These are phyloP conservation scores for Polyodon spathula DNA, from an alignment of 2,113 vertebrate species.

Conservation along the genomic window DNA sequence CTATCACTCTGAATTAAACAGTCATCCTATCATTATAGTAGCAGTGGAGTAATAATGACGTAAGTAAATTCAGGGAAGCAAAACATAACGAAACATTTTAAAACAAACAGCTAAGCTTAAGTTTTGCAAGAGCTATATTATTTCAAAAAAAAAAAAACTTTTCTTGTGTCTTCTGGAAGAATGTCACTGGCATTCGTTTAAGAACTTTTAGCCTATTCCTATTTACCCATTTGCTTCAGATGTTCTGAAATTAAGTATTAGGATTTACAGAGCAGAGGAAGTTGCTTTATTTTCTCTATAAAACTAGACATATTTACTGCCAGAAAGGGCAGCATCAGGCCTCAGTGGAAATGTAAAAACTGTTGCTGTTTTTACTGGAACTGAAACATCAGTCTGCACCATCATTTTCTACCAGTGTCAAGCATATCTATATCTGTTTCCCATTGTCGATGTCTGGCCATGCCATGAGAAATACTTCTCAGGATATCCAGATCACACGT, in stretches of 20 bases:
- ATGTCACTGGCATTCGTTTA: background rate
- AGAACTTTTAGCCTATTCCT: background rate
- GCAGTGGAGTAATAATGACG: no score
- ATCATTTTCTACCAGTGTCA: no score
- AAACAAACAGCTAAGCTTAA: no score
- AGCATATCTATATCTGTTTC: background rate
- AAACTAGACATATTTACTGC: background rate
- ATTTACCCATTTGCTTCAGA: constrained; percentile 1
- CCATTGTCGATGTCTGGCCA: background rate
- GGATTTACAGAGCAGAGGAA: background rate
- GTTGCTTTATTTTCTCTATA: background rate
- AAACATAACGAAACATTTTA: no score
- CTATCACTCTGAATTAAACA: no score
- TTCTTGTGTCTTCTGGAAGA: background rate
- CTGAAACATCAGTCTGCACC: background rate
- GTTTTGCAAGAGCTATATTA: background rate
- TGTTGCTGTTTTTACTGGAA: constrained; percentile 5
- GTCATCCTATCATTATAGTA: no score
- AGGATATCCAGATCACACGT: no score
- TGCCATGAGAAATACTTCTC: no score
- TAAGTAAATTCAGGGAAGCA: no score
- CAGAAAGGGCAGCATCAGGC: constrained; percentile 2
- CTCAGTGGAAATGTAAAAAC: constrained; percentile 1
- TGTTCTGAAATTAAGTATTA: constrained; percentile 3
- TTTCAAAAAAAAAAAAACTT: background rate